Conservation (phyloP, 2,888 invertebrate genomes). For the Neuroscelio doddi region DNA sequence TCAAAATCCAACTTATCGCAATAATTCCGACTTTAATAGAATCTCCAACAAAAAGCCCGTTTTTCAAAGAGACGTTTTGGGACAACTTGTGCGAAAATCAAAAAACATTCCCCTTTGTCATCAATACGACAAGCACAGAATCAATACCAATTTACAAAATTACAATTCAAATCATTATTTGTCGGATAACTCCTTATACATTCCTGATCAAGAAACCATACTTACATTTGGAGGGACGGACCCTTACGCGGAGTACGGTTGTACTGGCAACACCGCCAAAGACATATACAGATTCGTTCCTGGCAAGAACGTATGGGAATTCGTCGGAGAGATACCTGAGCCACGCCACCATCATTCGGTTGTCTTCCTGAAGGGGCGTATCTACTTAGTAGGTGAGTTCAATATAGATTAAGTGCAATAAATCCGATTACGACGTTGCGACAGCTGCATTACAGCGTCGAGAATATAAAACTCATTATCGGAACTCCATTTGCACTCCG, state of each 20-base stretch:
- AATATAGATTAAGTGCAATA: slow-evolving; percentile 3
- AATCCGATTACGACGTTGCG: slow-evolving; percentile 7
- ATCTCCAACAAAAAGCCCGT: background rate
- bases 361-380: slow-evolving; percentile 77
- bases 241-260: slow-evolving; percentile 76
- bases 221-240: slow-evolving; percentile 82
- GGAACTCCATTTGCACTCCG: slow-evolving; percentile 6
- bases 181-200: slow-evolving; percentile 74
- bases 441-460: slow-evolving; percentile 5
- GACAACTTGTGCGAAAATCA: slow-evolving; percentile 17
- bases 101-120: slow-evolving; percentile 16
- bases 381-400: slow-evolving; percentile 78
- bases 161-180: slow-evolving; percentile 71
- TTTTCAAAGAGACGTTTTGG: slow-evolving; percentile 11
- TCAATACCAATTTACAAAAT: slow-evolving; percentile 49
- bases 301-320: slow-evolving; percentile 78
- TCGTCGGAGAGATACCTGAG: slow-evolving; percentile 79
- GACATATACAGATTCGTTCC: slow-evolving; percentile 78
- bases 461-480: slow-evolving; percentile 26
- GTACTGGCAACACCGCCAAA: slow-evolving; percentile 76
- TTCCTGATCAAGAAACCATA: slow-evolving; percentile 77
- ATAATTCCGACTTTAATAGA: slow-evolving; percentile 4
- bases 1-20: slow-evolving; percentile 26
- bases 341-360: slow-evolving; percentile 82
- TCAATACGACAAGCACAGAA: slow-evolving; percentile 32